These are phyloP conservation scores for Entomyzon cyanotis DNA, from an alignment of 2,113 vertebrate species.

Conservation along the genomic window DNA sequence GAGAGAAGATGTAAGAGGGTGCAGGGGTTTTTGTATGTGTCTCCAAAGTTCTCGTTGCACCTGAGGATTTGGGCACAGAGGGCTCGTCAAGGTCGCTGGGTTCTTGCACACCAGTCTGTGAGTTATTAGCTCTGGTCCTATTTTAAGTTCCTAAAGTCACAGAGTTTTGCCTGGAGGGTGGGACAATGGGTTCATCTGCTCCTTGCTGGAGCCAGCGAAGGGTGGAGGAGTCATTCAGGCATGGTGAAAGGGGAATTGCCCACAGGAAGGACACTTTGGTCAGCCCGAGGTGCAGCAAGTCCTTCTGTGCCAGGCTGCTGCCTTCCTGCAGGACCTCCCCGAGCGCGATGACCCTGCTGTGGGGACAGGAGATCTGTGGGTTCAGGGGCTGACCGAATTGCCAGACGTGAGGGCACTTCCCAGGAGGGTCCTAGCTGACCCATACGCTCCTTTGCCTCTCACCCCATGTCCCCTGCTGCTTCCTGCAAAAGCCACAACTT, in stretches of 20 bases:
- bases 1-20: background rate
- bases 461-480: background rate
- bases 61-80: background rate
- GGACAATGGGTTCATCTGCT: conserved; percentile 42
- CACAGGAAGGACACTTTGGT: background rate
- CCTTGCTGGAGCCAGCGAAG: background rate
- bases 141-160: conserved; percentile 12
- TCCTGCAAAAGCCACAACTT: background rate
- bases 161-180: conserved; percentile 26
- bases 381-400: background rate
- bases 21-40: background rate
- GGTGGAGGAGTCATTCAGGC: background rate
- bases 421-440: background rate
- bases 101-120: background rate
- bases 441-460: background rate
- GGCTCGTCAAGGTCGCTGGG: background rate
- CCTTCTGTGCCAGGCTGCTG: background rate
- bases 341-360: fast-evolving
- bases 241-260: background rate
- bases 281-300: background rate
- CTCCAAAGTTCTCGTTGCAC: background rate
- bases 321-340: background rate
- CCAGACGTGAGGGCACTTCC: background rate
- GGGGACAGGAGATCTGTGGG: background rate
- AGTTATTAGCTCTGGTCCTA: background rate